phyloP scores from a whole-genome alignment of 2,113 vertebrate species.

The Laticauda colubrina region DNA sequence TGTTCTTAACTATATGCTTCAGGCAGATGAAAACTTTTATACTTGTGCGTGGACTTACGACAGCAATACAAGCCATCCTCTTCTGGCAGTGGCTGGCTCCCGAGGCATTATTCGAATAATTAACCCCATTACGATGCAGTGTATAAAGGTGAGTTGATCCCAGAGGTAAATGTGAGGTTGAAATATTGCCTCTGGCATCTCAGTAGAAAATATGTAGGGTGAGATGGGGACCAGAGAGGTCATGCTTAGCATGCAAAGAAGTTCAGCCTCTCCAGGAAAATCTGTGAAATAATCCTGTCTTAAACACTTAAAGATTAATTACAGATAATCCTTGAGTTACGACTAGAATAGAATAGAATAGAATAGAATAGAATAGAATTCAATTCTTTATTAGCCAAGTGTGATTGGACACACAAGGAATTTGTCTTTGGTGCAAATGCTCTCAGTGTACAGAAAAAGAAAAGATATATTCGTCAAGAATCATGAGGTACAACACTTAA shows the following conservation, averaged over 20 bases:
- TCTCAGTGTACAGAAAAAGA: no score
- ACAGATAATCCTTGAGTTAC: background rate
- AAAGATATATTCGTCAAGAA: no score
- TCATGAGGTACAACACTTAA: no score
- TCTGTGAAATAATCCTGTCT: background rate
- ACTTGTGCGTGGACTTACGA: conserved; percentile 98
- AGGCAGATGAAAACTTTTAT: conserved; percentile 99
- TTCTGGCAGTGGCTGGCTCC: conserved; percentile 94
- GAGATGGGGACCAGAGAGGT: background rate
- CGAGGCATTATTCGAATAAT: conserved; percentile 97
- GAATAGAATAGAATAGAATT: no score
- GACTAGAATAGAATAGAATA: no score
- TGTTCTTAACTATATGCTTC: conserved; percentile 68
- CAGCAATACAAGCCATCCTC: conserved; percentile 94
- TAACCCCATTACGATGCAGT: conserved; percentile 99
- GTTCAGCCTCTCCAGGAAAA: background rate
- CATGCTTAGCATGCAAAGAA: background rate
- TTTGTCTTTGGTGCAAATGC: no score
- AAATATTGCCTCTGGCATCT: background rate
- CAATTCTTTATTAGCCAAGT: no score
- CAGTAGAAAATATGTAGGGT: background rate
- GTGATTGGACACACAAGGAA: no score
- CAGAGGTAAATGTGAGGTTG: background rate
- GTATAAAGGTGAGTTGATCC: conserved; percentile 85
- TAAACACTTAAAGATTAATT: background rate